Percentiles rank a stretch among this genome's conserved stretches.
These are phyloP conservation scores for Rynchops niger DNA, from an alignment of 2,113 vertebrate genomes.

Conservation along the genomic window DNA sequence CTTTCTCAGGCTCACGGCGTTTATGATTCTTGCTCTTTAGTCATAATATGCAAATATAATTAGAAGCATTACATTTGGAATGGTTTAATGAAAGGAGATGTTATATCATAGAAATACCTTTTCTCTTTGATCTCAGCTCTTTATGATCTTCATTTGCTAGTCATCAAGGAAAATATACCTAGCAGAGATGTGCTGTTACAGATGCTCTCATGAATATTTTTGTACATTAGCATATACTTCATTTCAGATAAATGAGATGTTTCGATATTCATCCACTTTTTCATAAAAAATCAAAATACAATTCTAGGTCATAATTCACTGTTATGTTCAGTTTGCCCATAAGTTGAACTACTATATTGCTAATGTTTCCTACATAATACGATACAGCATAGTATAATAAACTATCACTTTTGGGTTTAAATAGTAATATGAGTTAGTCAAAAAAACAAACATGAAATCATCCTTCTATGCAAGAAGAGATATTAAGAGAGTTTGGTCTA, in stretches of 20 bases:
- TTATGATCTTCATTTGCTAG: neutral
- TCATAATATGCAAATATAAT: conserved; percentile 11
- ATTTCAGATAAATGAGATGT: neutral
- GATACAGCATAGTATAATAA: neutral
- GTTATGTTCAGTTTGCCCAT: neutral
- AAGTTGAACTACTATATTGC: neutral
- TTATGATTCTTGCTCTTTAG: neutral
- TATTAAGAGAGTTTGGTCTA: neutral
- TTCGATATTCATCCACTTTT: neutral
- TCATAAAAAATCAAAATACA: neutral
- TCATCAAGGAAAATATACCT: conserved; percentile 11
- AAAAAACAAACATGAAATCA: neutral
- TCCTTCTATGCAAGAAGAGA: neutral
- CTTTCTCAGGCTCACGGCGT: neutral
- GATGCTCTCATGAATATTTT: neutral
- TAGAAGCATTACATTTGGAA: conserved; percentile 15
- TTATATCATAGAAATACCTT: neutral
- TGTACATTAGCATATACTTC: neutral
- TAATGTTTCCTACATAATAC: neutral
- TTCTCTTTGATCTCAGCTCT: neutral
- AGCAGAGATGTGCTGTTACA: neutral
- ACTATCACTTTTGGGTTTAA: neutral
- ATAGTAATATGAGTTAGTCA: neutral
- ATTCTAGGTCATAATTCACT: neutral
- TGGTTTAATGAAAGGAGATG: neutral